A percentile compares a stretch with the other conserved stretches of the same genome.
These are phyloP conservation scores for Calephelis perditalis DNA, from an alignment of 2,888 invertebrate genomes.

Conservation along the genomic window DNA sequence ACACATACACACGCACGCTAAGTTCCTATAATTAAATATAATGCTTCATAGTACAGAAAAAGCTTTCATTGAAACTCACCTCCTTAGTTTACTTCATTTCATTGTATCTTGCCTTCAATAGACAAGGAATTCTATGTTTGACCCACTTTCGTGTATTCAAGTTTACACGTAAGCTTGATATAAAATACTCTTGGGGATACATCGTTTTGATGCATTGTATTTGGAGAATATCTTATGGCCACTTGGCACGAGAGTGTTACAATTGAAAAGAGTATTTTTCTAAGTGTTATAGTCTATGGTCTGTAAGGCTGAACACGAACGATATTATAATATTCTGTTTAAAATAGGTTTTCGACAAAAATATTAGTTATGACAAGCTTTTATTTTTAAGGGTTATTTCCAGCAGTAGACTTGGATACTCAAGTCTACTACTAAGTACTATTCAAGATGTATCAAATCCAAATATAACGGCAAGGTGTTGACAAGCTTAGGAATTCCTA, in stretches of 20 bases:
- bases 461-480: too few relatives aligned
- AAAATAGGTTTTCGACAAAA: too few relatives aligned
- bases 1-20: too few relatives aligned
- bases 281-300: neutral
- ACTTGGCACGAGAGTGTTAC: conserved; percentile 3
- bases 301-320: neutral
- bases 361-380: too few relatives aligned
- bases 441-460: too few relatives aligned
- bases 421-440: too few relatives aligned
- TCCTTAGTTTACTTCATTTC: conserved; percentile 2
- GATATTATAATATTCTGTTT: too few relatives aligned
- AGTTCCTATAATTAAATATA: neutral
- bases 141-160: conserved; percentile 1
- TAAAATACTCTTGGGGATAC: neutral
- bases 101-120: conserved; percentile 1
- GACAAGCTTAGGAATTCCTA: too few relatives aligned
- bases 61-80: neutral
- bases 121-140: conserved; percentile 2
- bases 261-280: neutral
- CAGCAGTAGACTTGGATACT: too few relatives aligned
- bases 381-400: too few relatives aligned
- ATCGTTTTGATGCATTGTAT: neutral
- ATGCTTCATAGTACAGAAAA: neutral
- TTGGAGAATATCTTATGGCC: conserved; percentile 1
- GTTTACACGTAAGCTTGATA: conserved; percentile 1